These are phyloP conservation scores for Eurystomus glaucurus DNA, from an alignment of 2,797 vertebrate genomes.

Conservation along the genomic window DNA sequence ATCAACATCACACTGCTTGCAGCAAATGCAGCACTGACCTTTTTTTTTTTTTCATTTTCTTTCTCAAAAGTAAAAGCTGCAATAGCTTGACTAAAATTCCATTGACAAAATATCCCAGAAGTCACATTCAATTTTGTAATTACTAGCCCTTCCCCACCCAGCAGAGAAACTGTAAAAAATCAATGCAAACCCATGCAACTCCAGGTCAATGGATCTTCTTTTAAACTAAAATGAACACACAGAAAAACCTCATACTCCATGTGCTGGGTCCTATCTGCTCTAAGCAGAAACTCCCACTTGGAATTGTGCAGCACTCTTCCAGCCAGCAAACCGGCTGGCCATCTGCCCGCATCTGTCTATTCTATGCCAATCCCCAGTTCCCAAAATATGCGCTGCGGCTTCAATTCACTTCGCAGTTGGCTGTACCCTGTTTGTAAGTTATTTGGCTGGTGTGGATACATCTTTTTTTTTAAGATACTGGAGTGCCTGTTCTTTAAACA, in stretches of 20 bases:
- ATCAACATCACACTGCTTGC: not conserved
- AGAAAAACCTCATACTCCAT: not conserved
- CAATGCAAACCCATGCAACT: not conserved
- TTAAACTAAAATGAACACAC: slow-evolving; percentile 49
- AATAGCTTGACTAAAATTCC: not conserved
- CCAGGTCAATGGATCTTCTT: not conserved
- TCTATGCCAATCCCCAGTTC: slow-evolving; percentile 42
- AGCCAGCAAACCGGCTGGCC: slow-evolving; percentile 50
- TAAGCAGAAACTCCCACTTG: slow-evolving; percentile 53
- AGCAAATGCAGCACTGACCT: not conserved
- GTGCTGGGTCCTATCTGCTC: slow-evolving; percentile 44
- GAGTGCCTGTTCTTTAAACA: not conserved
- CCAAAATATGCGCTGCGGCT: slow-evolving; percentile 13
- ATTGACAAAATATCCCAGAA: not conserved
- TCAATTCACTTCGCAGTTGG: slow-evolving; percentile 36
- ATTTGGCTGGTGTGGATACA: not conserved
- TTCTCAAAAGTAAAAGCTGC: not conserved
- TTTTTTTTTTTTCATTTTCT: not conserved
- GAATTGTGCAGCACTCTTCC: not conserved
- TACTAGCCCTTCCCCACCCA: not conserved
- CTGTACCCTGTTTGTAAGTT: not conserved
- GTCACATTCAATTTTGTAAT: not conserved
- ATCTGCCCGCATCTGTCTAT: slow-evolving; percentile 58
- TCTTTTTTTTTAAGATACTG: not conserved
- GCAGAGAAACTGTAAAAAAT: not conserved